Evolutionary conservation across 1,140 invertebrate genomes (phyloP).

Genomic region (Drosophila setifemur): DNA sequence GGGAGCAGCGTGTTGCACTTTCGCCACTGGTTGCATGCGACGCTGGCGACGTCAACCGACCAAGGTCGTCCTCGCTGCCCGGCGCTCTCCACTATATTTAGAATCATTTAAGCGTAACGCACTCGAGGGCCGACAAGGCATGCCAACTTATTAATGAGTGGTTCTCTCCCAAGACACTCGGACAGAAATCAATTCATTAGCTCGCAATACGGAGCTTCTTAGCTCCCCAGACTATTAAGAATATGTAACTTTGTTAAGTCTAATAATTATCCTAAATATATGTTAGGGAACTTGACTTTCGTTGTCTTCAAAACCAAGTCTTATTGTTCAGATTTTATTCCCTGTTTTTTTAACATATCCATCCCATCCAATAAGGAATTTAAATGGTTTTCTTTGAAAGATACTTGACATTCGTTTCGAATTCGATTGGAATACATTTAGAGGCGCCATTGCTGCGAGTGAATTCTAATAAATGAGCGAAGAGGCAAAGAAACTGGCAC

Average conservation of each 20-base stretch:
- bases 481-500: constrained; percentile 38
- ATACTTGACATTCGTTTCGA: neutral
- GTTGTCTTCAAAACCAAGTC: no score
- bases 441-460: neutral
- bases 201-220: no score
- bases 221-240: no score
- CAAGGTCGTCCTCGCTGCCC: constrained; percentile 50
- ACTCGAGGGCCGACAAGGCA: constrained; percentile 29
- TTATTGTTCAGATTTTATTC: no score
- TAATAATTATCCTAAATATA: no score
- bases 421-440: neutral
- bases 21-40: constrained; percentile 67
- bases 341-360: no score
- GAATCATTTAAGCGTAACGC: constrained; percentile 69
- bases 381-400: no score
- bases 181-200: constrained; percentile 15
- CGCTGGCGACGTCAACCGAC: constrained; percentile 19
- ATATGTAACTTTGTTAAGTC: no score
- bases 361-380: no score
- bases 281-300: no score
- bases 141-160: constrained; percentile 29
- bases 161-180: neutral
- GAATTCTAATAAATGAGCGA: constrained; percentile 24
- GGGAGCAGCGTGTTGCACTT: constrained; percentile 45
- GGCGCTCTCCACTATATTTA: constrained; percentile 61